A percentile compares a stretch with the other conserved stretches of the same genome.
Evolutionary conservation across 2,797 vertebrate species (phyloP).

Genomic region (Mormyrus hasselquistii): DNA sequence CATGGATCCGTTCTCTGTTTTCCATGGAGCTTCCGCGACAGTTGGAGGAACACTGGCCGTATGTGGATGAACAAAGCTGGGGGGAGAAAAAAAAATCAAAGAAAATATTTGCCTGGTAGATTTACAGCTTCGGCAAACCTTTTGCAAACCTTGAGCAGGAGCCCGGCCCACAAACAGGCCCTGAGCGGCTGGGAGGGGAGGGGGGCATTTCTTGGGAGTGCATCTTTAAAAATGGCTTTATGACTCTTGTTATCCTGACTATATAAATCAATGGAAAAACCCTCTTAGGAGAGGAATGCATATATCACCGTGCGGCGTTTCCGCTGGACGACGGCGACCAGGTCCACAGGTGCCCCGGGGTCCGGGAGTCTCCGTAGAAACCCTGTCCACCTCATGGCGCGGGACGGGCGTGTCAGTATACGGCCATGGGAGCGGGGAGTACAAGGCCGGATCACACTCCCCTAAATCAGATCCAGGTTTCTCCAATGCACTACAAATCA

Average conservation of each 20-base stretch:
- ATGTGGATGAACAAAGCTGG: conserved; percentile 25
- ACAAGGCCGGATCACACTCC: background rate
- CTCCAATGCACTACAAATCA: background rate
- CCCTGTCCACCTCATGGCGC: background rate
- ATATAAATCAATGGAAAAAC: conserved; percentile 26
- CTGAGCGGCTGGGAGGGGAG: conserved; percentile 36
- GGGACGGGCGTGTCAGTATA: background rate
- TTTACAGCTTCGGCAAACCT: conserved; percentile 56
- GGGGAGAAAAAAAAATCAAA: conserved; percentile 47
- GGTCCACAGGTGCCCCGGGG: conserved; percentile 3
- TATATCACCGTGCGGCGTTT: conserved; percentile 41
- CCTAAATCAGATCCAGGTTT: background rate
- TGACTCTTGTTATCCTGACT: conserved; percentile 60
- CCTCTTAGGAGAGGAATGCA: conserved; percentile 36
- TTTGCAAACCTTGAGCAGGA: conserved; percentile 52
- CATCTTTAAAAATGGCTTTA: conserved; percentile 49
- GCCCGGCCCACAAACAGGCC: conserved; percentile 40
- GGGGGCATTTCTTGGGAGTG: conserved; percentile 7
- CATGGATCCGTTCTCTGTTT: conserved; percentile 36
- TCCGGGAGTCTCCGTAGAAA: background rate
- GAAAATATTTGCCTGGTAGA: conserved; percentile 55
- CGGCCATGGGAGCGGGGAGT: background rate
- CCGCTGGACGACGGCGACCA: conserved; percentile 18
- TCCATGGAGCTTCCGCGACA: conserved; percentile 25
- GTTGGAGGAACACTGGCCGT: conserved; percentile 43